Evolutionary conservation across 2,888 invertebrate genomes (phyloP), one percentile per base, ranked within the genome.

Genomic region (Platycheirus albimanus): DNA sequence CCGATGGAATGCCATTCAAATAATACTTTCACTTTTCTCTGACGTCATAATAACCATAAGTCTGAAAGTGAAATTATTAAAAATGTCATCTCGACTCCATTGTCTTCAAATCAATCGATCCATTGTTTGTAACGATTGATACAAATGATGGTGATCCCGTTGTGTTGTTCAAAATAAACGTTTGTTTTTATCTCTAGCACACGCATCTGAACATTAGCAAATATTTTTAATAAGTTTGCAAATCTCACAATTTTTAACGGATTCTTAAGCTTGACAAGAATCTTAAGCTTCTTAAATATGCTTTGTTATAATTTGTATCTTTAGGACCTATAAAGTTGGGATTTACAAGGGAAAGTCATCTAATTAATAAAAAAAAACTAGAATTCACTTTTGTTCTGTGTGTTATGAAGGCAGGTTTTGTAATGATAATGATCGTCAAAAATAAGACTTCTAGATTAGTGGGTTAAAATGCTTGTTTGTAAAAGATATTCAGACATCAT

Each of bases 1-100:
- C 5, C 11, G 8, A 33, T 33, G 30, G 30, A 8, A 33, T 8
- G 8, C 1, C 28, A n/a, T 49, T 6, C 6, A 0, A 13, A 38
- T 38, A 38, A 2, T n/a, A 51, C 49, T 51, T 28, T 51, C 28
- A 51, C 49, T 51, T 51, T 51, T 51, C n/a, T 28, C 28, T 15
- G 8, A 13, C 10, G 2, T 10, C 28, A 7, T 7, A 11, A 47
- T 24, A 28, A 6, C 4, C 28, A 8, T 51, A 19, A 3, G 7
- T 15, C 28, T 4, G 13, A 51, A 28, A 28, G 13, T 49, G 8
- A 4, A 17, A 49, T 13, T 49, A 28, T 24, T 28, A 47, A 7
- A 20, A 7, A 20, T 51, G 28, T 28, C 49, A 28, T 28, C 15
- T 10, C 28, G 28, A 15, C 28, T 51, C 3, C 28, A 13, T 51